Base-by-base conservation (phyloP, 2,888 invertebrate genomes). In the Philaethria dido region DNA sequence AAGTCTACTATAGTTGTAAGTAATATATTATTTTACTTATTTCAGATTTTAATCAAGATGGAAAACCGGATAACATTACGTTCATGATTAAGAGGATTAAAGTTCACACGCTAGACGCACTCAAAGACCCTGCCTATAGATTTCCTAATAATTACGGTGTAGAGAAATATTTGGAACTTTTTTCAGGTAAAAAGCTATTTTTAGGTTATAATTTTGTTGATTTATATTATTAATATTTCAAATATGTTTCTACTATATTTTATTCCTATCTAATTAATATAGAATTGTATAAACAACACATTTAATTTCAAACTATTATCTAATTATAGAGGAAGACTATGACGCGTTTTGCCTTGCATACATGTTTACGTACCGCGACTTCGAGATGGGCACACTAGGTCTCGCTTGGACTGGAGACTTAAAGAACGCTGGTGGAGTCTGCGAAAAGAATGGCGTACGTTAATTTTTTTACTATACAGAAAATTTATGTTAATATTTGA, bases 321-420 rank as follows among this genome's bases (percentile, higher is more conserved):
- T 29, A 5, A 47, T 94, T 76, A 62, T 95, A 96, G 98, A 99
- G 95, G 97, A 98, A 84, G 98, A 99, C 87, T 99, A 99, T 89
- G 98, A 99, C 86, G 98, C 98, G 20, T 99, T 99, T 90, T 99
- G 99, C 84, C 93, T 99, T 82, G 99, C 99, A 64, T 99, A 99
- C 90, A 98, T 99, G 96, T 99, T 99, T 87, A 99, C 99, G 18
- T 99, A 99, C 87, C 94, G 98, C 62, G 98, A 98, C 87, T 98
- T 98, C 81, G 98, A 98, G 88, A 98, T 98, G 95, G 98, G 98
- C 42, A 98, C 98, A 5, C 92, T 99, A 71, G 99, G 99, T 9
- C 93, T 99, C 69, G 99, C 99, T 6, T 99, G 99, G 99, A 99
- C 99, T 0, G 98, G 98, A 0, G 98, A 98, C 88, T 93, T 98